Percentiles rank a stretch among this genome's conserved stretches.
These are phyloP conservation scores for Plagodis dolabraria DNA, from an alignment of 2,888 invertebrate species.

Conservation along the genomic window DNA sequence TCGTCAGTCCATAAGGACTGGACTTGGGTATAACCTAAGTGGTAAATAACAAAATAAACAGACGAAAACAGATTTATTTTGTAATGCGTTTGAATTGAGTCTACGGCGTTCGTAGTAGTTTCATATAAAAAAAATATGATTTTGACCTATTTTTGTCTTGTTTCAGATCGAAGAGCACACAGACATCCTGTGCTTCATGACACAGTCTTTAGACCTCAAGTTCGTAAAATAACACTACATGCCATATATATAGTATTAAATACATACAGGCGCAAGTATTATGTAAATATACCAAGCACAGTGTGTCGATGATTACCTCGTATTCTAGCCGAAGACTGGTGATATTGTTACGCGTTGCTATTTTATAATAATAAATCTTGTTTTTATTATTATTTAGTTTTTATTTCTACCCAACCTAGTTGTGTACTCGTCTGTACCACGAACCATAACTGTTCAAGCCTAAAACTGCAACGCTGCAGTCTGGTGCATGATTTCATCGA, in stretches of 20 bases:
- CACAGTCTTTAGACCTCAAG: constrained; percentile 88
- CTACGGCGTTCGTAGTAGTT: too few species aligned
- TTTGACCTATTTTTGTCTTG: constrained; percentile 37
- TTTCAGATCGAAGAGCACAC: constrained; percentile 96
- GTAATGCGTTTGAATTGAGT: too few species aligned
- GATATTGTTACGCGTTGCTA: constrained; percentile 81
- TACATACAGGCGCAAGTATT: constrained; percentile 61
- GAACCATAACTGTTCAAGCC: too few species aligned
- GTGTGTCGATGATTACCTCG: constrained; percentile 75
- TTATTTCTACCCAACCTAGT: constrained; percentile 22
- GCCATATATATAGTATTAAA: constrained; percentile 49
- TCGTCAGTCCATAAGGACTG: too few species aligned
- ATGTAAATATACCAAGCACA: constrained; percentile 72
- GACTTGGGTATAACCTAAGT: too few species aligned
- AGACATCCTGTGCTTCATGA: constrained; percentile 94
- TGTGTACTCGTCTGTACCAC: too few species aligned
- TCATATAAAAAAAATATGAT: not conserved
- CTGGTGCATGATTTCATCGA: too few species aligned
- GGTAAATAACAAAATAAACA: too few species aligned
- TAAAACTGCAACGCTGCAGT: too few species aligned
- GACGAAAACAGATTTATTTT: too few species aligned
- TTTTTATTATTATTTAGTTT: constrained; percentile 66
- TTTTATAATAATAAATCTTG: constrained; percentile 77
- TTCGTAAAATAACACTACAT: constrained; percentile 72
- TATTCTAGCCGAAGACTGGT: constrained; percentile 61